phyloP scores from a whole-genome alignment of 2,888 invertebrate genomes.

The Heliconius ethilla region DNA sequence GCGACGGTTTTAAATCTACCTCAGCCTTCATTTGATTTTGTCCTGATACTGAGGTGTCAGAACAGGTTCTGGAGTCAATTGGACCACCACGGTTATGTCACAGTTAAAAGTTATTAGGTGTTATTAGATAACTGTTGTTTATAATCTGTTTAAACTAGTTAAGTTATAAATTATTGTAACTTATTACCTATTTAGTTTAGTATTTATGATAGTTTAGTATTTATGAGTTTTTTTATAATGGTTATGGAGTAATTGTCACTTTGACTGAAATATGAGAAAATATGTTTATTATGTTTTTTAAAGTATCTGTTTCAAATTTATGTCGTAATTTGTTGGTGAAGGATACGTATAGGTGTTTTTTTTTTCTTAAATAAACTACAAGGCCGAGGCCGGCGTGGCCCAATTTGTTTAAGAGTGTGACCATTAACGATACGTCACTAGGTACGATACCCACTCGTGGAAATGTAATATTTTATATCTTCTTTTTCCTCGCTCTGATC shows the following conservation, averaged over 20 bases:
- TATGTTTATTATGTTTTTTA: not conserved
- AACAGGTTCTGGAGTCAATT: conserved; percentile 39
- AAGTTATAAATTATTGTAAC: conserved; percentile 1
- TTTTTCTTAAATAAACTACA: too few relatives aligned
- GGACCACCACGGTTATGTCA: conserved; percentile 39
- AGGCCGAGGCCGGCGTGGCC: too few relatives aligned
- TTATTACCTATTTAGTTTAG: conserved; percentile 4
- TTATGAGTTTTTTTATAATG: not conserved
- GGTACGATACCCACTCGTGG: too few relatives aligned
- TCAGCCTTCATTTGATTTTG: conserved; percentile 45
- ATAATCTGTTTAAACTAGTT: conserved; percentile 27
- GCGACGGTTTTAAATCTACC: conserved; percentile 47
- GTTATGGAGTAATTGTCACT: not conserved
- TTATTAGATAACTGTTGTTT: conserved; percentile 36
- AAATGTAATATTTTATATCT: too few relatives aligned
- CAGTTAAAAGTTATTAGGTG: conserved; percentile 40
- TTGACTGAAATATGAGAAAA: not conserved
- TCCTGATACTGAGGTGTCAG: conserved; percentile 42
- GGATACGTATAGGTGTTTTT: not conserved
- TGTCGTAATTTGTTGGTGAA: not conserved
- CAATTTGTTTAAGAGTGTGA: too few relatives aligned
- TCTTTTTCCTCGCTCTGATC: too few relatives aligned
- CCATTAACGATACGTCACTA: too few relatives aligned
- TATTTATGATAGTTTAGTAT: not conserved
- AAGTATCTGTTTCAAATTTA: not conserved